These are phyloP conservation scores for Rhinopomastus cyanomelas DNA, from an alignment of 2,113 vertebrate species.

Conservation along the genomic window DNA sequence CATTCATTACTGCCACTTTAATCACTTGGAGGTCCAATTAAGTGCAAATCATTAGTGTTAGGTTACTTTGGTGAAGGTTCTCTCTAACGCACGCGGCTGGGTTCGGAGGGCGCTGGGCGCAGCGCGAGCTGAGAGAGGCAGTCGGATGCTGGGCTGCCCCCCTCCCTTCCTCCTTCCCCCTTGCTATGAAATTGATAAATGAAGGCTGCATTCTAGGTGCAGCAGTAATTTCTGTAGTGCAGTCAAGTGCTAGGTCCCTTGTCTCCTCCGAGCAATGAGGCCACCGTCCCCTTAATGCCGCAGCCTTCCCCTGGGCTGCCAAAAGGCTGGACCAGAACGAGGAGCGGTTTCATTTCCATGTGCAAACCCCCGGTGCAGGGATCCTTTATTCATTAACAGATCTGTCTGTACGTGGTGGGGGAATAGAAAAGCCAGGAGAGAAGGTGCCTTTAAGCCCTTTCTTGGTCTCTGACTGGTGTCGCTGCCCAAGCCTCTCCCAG, in stretches of 20 bases:
- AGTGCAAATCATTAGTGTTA: slow-evolving; percentile 83
- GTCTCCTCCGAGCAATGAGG: slow-evolving; percentile 79
- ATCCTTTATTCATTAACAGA: slow-evolving; percentile 67
- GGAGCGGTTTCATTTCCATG: slow-evolving; percentile 68
- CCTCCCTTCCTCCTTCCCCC: slow-evolving; percentile 41
- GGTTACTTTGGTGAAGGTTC: slow-evolving; percentile 74
- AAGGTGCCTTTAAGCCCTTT: background rate
- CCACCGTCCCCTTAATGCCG: slow-evolving; percentile 76
- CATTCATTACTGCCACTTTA: slow-evolving; percentile 82
- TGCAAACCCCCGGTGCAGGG: slow-evolving; percentile 58
- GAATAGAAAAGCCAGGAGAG: background rate
- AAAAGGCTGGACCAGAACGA: slow-evolving; percentile 48
- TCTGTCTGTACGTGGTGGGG: background rate
- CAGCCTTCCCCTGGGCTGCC: slow-evolving; percentile 72
- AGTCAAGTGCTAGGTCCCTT: slow-evolving; percentile 83
- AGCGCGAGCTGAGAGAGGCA: slow-evolving; percentile 73
- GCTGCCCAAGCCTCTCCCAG: background rate
- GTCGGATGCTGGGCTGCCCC: slow-evolving; percentile 72
- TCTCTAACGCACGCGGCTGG: slow-evolving; percentile 68
- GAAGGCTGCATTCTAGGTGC: slow-evolving; percentile 82
- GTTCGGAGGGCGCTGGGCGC: slow-evolving; percentile 70
- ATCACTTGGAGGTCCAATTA: slow-evolving; percentile 84
- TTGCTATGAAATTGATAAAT: slow-evolving; percentile 85
- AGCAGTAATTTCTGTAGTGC: slow-evolving; percentile 85
- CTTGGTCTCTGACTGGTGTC: background rate